Evolutionary conservation across 2,113 vertebrate genomes (phyloP), one percentile per base, ranked within the genome.

Genomic region (Proterorhinus semilunaris): DNA sequence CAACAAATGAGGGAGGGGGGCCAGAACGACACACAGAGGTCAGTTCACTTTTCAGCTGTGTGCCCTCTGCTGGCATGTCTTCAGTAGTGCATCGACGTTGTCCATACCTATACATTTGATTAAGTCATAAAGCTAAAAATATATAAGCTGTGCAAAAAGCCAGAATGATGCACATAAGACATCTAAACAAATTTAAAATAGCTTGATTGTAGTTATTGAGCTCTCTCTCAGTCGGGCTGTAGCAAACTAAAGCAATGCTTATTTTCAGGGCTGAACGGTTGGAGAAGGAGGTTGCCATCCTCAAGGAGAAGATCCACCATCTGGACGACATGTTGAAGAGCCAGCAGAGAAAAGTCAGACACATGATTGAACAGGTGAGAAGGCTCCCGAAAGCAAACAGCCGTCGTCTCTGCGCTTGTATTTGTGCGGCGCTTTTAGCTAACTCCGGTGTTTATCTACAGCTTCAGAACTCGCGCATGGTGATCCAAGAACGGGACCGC

Each of bases 331-430:
- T 98, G 96, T 91, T 98, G 11, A 97, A 96, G 75, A 94, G 96
- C 76, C 96, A 98, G 81, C 96, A 98, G 75, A 93, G 96, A 71
- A 98, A 98, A 89, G 94, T 98, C 43, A 88, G 96, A 55, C 95
- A 97, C 76, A 98, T 98, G 96, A 98, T 98, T 2, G 96, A 97
- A 83, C 96, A 98, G 95, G 96, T 98, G 66, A 83, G 84, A 44
- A 27, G 53, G 2, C n/a, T 77, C 27, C 7, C 7, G 7, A 45
- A 49, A 42, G 50, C 55, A 72, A 68, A 74, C 54, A 67, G n/a
- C 53, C 59, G 0, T 10, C 2, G 27, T 59, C 16, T 71, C 42
- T 0, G 0, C 65, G 51, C 61, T 66, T 2, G 6, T 86, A 71
- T 87, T 88, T 80, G 78, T 2, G 6, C 63, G 66, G 72, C 42